phyloP scores from a whole-genome alignment of 2,888 invertebrate genomes.

The Halictus quadricinctus region DNA sequence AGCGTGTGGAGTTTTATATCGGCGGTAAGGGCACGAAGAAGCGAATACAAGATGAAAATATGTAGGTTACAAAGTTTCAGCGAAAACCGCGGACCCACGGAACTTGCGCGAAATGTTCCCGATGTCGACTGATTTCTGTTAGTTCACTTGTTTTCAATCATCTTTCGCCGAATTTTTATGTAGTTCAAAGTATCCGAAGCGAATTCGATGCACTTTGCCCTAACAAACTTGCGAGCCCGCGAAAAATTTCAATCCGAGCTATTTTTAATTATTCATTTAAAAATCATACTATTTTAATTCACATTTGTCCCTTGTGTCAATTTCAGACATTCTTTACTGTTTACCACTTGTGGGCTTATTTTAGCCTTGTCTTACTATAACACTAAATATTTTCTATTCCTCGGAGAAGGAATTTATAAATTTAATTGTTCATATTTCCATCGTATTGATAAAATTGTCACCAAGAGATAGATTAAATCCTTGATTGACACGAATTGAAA shows the following conservation, averaged over 20 bases:
- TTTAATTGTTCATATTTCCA: neutral
- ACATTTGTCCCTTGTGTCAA: neutral
- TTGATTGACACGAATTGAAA: neutral
- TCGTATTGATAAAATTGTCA: neutral
- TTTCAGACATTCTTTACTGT: neutral
- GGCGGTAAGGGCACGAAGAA: conserved; percentile 17
- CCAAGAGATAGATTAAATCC: neutral
- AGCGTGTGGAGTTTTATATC: conserved; percentile 44
- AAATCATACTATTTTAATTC: no score
- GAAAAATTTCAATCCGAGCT: neutral
- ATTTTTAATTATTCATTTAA: neutral
- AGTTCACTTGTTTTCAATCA: neutral
- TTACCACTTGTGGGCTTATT: neutral
- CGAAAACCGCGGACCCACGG: conserved; percentile 1
- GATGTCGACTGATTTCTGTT: conserved; percentile 12
- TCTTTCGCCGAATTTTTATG: neutral
- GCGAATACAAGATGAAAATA: conserved; percentile 46
- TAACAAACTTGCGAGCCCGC: neutral
- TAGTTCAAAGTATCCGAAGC: neutral
- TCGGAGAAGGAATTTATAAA: neutral
- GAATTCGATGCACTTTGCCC: neutral
- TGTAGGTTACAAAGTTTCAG: conserved; percentile 30
- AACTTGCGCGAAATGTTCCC: conserved; percentile 3
- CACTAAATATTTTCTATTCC: neutral
- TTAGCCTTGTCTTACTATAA: neutral